These are phyloP conservation scores for Aphelenchoides bicaudatus DNA, from an alignment of 2,888 invertebrate species.

Conservation along the genomic window DNA sequence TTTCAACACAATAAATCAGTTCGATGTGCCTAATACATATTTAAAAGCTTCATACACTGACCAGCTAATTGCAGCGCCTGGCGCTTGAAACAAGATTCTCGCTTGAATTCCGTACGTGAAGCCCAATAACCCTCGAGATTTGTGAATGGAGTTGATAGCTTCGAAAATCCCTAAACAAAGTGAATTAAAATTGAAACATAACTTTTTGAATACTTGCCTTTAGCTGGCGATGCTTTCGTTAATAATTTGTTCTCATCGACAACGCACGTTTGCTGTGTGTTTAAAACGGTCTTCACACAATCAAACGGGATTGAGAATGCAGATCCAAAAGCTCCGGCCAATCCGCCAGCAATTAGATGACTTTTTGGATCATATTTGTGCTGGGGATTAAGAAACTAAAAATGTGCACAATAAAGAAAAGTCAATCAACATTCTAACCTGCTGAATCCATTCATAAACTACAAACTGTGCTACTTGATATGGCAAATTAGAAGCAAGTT, in stretches of 20 bases:
- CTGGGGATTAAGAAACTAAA: conserved; percentile 67
- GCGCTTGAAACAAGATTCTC: conserved; percentile 84
- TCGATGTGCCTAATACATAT: no score
- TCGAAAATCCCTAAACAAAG: conserved; percentile 77
- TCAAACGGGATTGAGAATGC: conserved; percentile 91
- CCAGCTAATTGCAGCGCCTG: conserved; percentile 98
- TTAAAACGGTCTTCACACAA: conserved; percentile 81
- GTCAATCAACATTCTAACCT: conserved; percentile 30
- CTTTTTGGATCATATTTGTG: conserved; percentile 81
- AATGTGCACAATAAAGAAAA: conserved; percentile 1
- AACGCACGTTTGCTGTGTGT: conserved; percentile 75
- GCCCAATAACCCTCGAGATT: conserved; percentile 75
- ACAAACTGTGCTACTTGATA: conserved; percentile 92
- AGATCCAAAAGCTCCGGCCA: conserved; percentile 86
- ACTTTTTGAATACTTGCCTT: no score
- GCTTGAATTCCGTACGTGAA: conserved; percentile 76
- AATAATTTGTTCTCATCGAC: no score
- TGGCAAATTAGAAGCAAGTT: conserved; percentile 91
- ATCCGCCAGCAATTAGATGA: conserved; percentile 67
- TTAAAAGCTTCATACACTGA: conserved; percentile 96
- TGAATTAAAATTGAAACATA: no score
- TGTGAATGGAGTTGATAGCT: conserved; percentile 74
- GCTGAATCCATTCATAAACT: conserved; percentile 74
- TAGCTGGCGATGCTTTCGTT: no score
- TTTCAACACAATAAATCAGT: no score